These are phyloP conservation scores for Mellilla xanthometata DNA, from an alignment of 2,888 invertebrate genomes.

Conservation along the genomic window DNA sequence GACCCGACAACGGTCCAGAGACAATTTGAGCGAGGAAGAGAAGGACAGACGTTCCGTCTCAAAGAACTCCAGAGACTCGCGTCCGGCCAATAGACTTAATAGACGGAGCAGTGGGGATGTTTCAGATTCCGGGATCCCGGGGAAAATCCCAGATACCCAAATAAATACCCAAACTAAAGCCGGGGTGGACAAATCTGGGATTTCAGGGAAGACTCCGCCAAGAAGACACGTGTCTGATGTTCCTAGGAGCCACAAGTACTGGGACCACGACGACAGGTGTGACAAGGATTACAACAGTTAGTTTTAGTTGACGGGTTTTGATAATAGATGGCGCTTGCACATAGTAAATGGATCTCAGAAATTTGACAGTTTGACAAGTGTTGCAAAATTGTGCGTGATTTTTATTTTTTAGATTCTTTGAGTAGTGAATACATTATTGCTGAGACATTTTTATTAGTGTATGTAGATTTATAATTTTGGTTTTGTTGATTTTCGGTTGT, in stretches of 20 bases:
- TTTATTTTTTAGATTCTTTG: no score
- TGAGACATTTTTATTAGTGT: no score
- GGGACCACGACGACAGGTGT: constrained; percentile 76
- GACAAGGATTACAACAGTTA: constrained; percentile 76
- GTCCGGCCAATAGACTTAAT: constrained; percentile 37
- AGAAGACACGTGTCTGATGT: constrained; percentile 66
- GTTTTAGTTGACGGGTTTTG: constrained; percentile 32
- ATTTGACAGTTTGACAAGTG: no score
- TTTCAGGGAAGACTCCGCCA: constrained; percentile 45
- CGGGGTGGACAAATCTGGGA: neutral
- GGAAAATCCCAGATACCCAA: neutral
- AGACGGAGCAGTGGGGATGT: constrained; percentile 55
- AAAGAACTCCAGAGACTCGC: constrained; percentile 45
- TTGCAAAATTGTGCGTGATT: no score
- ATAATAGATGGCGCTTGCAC: constrained; percentile 9
- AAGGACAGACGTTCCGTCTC: constrained; percentile 45
- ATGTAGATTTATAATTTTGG: no score
- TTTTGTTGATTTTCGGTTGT: no score
- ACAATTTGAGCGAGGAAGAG: constrained; percentile 57
- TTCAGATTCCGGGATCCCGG: constrained; percentile 19
- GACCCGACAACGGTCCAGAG: constrained; percentile 61
- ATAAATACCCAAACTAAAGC: no score
- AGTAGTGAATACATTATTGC: no score
- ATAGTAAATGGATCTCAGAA: no score
- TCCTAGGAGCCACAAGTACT: constrained; percentile 69